Conservation (phyloP, 2,797 vertebrate species). For the Spinus pinus region DNA sequence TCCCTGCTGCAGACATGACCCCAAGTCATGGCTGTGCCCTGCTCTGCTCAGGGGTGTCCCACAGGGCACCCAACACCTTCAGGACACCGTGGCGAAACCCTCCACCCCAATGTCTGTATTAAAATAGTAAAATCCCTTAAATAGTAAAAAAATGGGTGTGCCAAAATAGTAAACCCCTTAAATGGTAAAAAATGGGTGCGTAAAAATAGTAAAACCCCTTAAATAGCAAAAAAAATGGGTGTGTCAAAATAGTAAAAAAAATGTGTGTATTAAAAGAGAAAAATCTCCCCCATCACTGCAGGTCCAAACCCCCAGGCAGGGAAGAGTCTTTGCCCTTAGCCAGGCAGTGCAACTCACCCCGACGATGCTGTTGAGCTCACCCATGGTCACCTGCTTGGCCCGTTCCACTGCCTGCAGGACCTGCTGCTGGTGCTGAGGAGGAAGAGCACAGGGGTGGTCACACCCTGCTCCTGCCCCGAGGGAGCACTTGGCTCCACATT, state of each 20-base stretch:
- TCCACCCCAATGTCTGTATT: accelerated
- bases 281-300: neutral
- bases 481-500: accelerated
- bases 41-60: neutral
- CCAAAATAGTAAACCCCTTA: too few relatives aligned
- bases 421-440: conserved; percentile 83
- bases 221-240: too few relatives aligned
- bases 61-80: accelerated
- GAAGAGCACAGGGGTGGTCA: accelerated
- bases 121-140: neutral
- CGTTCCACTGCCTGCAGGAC: conserved; percentile 84
- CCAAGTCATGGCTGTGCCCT: accelerated
- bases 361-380: conserved; percentile 83
- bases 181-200: neutral
- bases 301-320: accelerated
- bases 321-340: accelerated
- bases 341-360: conserved; percentile 80
- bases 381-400: conserved; percentile 85
- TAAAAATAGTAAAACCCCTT: accelerated
- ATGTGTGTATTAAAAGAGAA: neutral
- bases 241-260: neutral
- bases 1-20: accelerated
- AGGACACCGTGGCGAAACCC: neutral
- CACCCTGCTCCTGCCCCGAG: accelerated
- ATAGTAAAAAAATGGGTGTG: neutral